These are phyloP conservation scores for Apodemia hepburni DNA, from an alignment of 2,888 invertebrate genomes.

Conservation along the genomic window DNA sequence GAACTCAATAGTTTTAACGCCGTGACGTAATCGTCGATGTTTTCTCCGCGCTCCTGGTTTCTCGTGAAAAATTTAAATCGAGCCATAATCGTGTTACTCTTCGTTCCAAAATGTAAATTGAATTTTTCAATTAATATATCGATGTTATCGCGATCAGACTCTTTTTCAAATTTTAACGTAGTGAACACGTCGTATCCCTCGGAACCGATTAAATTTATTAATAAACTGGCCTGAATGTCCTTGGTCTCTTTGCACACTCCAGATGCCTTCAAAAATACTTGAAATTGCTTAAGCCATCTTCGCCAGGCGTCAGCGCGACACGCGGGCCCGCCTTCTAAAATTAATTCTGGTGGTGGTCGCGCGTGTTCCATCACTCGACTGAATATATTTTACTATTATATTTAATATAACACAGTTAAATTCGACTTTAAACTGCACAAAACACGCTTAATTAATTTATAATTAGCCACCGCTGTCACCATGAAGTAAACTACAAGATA, in stretches of 20 bases:
- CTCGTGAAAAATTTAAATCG: background rate
- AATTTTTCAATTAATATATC: conserved; percentile 1
- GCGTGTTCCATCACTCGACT: too few relatives aligned
- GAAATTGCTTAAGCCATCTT: background rate
- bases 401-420: too few relatives aligned
- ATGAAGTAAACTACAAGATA: too few relatives aligned
- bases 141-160: background rate
- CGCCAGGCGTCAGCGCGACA: background rate
- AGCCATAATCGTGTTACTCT: background rate
- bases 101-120: background rate
- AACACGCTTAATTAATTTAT: too few relatives aligned
- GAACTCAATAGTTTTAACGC: background rate
- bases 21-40: background rate
- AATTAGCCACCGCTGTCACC: too few relatives aligned
- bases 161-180: background rate
- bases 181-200: background rate
- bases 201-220: background rate
- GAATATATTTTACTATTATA: too few relatives aligned
- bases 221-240: background rate
- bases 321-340: too few relatives aligned
- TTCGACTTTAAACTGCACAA: too few relatives aligned
- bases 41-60: background rate
- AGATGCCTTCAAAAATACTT: background rate
- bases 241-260: background rate
- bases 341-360: too few relatives aligned